Evolutionary conservation across 1,140 invertebrate genomes (phyloP).

Genomic region (Alviniconcha marisindica): DNA sequence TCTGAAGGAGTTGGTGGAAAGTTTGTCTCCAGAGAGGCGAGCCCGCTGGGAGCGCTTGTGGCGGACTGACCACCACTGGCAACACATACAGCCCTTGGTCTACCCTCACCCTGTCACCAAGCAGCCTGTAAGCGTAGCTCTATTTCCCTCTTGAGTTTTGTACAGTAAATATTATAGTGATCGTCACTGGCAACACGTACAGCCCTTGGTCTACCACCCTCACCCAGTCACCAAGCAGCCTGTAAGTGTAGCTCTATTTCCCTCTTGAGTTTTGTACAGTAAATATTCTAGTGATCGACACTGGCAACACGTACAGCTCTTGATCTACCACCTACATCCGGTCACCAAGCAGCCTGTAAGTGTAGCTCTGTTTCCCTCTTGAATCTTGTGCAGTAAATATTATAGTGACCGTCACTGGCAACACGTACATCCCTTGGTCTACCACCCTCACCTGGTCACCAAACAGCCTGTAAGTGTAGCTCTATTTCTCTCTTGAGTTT

Average conservation of each 20-base stretch:
- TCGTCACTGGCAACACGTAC: conserved; percentile 72
- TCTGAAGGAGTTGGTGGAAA: conserved; percentile 75
- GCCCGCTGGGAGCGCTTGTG: conserved; percentile 75
- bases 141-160: no score
- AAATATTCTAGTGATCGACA: no score
- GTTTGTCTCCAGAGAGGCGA: conserved; percentile 66
- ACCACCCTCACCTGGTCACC: conserved; percentile 69
- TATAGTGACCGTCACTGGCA: conserved; percentile 72
- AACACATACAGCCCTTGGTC: conserved; percentile 76
- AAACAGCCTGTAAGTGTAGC: conserved; percentile 47
- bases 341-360: conserved; percentile 56
- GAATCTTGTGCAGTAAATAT: no score
- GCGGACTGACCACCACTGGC: conserved; percentile 75
- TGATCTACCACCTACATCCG: conserved; percentile 75
- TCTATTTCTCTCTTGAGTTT: no score
- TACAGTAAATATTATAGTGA: no score
- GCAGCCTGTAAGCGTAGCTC: conserved; percentile 46
- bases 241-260: conserved; percentile 50
- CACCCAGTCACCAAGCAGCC: conserved; percentile 61
- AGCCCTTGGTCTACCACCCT: conserved; percentile 76
- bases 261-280: no score
- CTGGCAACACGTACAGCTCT: conserved; percentile 73
- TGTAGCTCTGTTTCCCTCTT: no score
- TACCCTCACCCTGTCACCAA: conserved; percentile 71
- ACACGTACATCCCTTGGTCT: conserved; percentile 76